Evolutionary conservation across 2,797 vertebrate species (phyloP), one percentile per base, ranked within the genome.

Genomic region (Eleutherodactylus coqui): DNA sequence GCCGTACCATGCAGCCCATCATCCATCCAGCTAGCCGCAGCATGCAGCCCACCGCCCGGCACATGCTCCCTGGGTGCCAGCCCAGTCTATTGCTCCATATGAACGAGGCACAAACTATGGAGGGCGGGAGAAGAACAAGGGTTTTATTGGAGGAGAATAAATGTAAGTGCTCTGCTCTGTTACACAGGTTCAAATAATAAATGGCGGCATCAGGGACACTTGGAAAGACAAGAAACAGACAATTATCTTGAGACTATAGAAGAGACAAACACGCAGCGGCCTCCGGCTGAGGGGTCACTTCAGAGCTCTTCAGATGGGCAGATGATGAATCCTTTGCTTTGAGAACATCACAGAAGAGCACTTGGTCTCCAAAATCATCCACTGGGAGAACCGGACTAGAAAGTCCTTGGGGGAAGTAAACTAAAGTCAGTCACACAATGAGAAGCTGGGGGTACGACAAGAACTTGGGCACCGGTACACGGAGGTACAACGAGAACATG

Each of bases 211-310:
- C 90, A 88, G 89, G 88, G 82, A 89, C 81, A 83, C 90, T 89
- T 91, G 91, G 91, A 92, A 91, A 90, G 92, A 92, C 89, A 91
- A 91, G 91, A 92, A 92, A 92, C 91, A 73, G 88, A 81, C 85
- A 89, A 81, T 70, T 55, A 90, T 87, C 79, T 87, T 86, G 88
- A 89, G 87, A 89, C 81, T 79, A 88, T 90, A 88, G 90, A 36
- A 90, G 89, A 90, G 89, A 89, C 88, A 89, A 89, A 88, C 88
- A 85, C 91, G 90, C 91, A 89, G 89, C 89, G 89, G 73, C 75
- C 88, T 76, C 53, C 67, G 4, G 10, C 86, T 24, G 38, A 5
- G 84, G 60, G 70, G 80, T 86, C 88, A 90, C 91, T 0, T 51
- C 84, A 75, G 90, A 88, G 87, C 90, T 32, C 91, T 93, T 24